Evolutionary conservation across 92 coral and sea anemone genomes (phyloP), one percentile per base, ranked within the genome.

Genomic region (Siderastrea siderea): DNA sequence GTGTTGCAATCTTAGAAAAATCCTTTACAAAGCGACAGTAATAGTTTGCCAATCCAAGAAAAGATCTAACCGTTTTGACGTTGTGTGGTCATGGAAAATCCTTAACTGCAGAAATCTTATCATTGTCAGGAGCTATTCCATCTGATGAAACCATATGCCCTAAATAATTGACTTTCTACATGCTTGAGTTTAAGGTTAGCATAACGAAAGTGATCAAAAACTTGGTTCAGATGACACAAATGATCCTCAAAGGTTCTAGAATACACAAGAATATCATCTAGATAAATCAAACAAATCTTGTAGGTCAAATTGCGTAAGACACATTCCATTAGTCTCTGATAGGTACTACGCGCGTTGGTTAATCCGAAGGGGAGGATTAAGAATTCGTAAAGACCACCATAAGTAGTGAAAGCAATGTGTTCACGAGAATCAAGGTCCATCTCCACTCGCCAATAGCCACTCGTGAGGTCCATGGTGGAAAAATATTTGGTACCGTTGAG

Each of bases 1-100:
- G 92, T 3, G 92, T 54, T 1, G 91, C 98, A 2, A 90, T 81
- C 15, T 81, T 83, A 6, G 93, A 79, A 64, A 84, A 94, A 54
- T 80, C 86, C 26, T 79, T 48, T 5, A 94, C 73, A 82, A 92
- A 92, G 1, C 89, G 65, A 0, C 93, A 55, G 60, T 92, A 94
- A 68, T 94, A 94, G n/a, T 87, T 87, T 0, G 94, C 92, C 2
- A 94, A 73, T 1, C 95, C 95, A 3, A 92, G 49, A 69, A 90
- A 94, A 38, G 94, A 89, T 3, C 90, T 81, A 2, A 93, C 85
- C 2, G 78, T 82, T 43, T 89, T 91, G 4, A 90, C 85, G 9
- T 62, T 85, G 3, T 16, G 86, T 0, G 93, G 95, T 1, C 47
- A 47, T 3, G 97, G 90, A 19, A 92, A 88, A 15, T 82, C 88